These are phyloP conservation scores for Ceriagrion tenellum DNA, from an alignment of 2,888 invertebrate genomes.

Conservation along the genomic window DNA sequence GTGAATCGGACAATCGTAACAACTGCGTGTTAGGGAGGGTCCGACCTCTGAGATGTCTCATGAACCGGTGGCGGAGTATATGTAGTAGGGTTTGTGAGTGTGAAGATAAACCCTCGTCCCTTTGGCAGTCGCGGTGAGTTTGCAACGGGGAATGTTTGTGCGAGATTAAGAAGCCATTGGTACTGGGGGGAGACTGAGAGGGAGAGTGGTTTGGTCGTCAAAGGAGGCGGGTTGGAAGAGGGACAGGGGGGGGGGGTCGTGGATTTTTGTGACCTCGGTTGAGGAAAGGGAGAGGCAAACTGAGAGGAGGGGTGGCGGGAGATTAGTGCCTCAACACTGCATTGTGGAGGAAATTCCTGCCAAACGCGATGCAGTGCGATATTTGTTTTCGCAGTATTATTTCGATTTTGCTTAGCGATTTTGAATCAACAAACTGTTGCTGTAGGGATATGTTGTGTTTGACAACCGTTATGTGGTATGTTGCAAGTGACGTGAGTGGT, in stretches of 20 bases:
- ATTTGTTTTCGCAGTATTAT: too few relatives aligned
- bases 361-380: background rate
- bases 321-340: background rate
- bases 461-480: too few relatives aligned
- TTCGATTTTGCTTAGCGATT: too few relatives aligned
- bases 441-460: too few relatives aligned
- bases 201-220: background rate
- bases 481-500: too few relatives aligned
- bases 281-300: background rate
- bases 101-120: background rate
- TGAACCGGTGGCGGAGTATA: background rate
- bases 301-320: background rate
- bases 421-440: too few relatives aligned
- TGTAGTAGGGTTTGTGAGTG: background rate
- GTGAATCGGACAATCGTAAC: background rate
- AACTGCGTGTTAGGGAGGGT: background rate
- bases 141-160: background rate
- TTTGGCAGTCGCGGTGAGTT: background rate
- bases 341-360: background rate
- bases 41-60: background rate
- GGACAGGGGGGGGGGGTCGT: too few relatives aligned
- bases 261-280: background rate
- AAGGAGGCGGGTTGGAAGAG: background rate
- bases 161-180: background rate
- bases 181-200: background rate